phyloP scores from a whole-genome alignment of 2,888 invertebrate species.

The Phyllotreta cruciferae region DNA sequence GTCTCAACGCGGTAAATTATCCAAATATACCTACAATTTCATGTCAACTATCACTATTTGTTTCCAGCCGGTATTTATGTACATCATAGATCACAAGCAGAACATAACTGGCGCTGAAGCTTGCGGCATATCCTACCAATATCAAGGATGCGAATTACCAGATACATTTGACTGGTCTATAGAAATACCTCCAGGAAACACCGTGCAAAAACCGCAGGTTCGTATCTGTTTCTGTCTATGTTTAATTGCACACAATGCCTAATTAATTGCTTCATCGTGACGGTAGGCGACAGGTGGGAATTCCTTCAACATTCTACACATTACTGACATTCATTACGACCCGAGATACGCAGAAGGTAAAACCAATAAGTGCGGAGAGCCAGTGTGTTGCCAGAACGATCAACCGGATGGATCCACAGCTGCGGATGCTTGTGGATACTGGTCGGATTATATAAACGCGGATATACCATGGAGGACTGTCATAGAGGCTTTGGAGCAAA shows the following conservation, averaged over 20 bases:
- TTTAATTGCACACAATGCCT: not conserved
- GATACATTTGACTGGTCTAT: conserved; percentile 44
- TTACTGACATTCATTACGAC: conserved; percentile 84
- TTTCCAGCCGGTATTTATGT: conserved; percentile 65
- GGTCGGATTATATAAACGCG: conserved; percentile 82
- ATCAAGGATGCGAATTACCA: conserved; percentile 46
- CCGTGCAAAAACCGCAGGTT: conserved; percentile 26
- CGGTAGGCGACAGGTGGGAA: conserved; percentile 29
- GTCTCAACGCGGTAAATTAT: conserved; percentile 38
- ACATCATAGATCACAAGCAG: conserved; percentile 65
- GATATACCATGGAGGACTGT: conserved; percentile 76
- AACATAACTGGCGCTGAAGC: conserved; percentile 63
- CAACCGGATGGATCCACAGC: conserved; percentile 60
- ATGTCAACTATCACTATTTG: conserved; percentile 33
- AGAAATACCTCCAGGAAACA: conserved; percentile 42
- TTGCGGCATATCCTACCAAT: conserved; percentile 66
- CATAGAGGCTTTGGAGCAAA: conserved; percentile 24
- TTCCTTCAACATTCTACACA: conserved; percentile 65
- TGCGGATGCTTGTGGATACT: conserved; percentile 70
- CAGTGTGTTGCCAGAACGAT: conserved; percentile 77
- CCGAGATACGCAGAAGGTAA: conserved; percentile 72
- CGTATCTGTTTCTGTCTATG: not conserved
- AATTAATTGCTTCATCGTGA: too few species aligned
- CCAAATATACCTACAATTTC: not conserved
- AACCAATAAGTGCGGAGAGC: conserved; percentile 71